Evolutionary conservation across 2,888 invertebrate species (phyloP).

Genomic region (Sinotaia quadrata): DNA sequence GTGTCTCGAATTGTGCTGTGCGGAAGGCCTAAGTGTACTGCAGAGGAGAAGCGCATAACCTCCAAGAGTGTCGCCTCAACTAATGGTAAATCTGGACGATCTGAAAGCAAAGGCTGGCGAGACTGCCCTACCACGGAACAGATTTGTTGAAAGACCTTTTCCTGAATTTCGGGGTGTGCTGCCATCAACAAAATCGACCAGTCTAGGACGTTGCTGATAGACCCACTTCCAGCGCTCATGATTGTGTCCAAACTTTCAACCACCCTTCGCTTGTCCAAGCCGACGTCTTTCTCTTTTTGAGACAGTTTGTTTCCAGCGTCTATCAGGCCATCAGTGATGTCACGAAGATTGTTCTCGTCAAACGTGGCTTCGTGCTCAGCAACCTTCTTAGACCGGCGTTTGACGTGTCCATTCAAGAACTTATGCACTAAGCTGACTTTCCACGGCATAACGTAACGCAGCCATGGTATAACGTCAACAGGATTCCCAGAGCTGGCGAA

Average conservation of each 20-base stretch:
- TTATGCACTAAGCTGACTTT: slow-evolving; percentile 5
- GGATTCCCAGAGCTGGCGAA: slow-evolving; percentile 38
- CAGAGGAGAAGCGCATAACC: background rate
- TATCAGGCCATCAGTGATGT: slow-evolving; percentile 41
- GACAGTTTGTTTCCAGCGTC: slow-evolving; percentile 18
- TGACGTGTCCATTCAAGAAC: slow-evolving; percentile 13
- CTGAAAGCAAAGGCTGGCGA: slow-evolving; percentile 45
- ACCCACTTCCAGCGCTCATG: slow-evolving; percentile 63
- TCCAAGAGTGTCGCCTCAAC: slow-evolving; percentile 4
- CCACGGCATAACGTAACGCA: slow-evolving; percentile 32
- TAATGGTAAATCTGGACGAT: slow-evolving; percentile 27
- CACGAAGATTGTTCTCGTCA: slow-evolving; percentile 35
- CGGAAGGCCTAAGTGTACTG: slow-evolving; percentile 7
- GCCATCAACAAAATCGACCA: slow-evolving; percentile 61
- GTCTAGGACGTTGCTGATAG: slow-evolving; percentile 54
- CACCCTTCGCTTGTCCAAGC: slow-evolving; percentile 55
- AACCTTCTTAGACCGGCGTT: slow-evolving; percentile 27
- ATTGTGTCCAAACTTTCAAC: slow-evolving; percentile 58
- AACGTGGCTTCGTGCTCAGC: slow-evolving; percentile 37
- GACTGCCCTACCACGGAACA: slow-evolving; percentile 44
- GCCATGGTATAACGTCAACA: slow-evolving; percentile 43
- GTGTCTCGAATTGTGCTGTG: slow-evolving; percentile 22
- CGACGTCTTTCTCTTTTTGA: slow-evolving; percentile 46
- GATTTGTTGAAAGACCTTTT: slow-evolving; percentile 57
- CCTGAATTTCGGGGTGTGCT: slow-evolving; percentile 54